phyloP scores from a whole-genome alignment of 2,888 invertebrate genomes.

The Epinotia demarniana region DNA sequence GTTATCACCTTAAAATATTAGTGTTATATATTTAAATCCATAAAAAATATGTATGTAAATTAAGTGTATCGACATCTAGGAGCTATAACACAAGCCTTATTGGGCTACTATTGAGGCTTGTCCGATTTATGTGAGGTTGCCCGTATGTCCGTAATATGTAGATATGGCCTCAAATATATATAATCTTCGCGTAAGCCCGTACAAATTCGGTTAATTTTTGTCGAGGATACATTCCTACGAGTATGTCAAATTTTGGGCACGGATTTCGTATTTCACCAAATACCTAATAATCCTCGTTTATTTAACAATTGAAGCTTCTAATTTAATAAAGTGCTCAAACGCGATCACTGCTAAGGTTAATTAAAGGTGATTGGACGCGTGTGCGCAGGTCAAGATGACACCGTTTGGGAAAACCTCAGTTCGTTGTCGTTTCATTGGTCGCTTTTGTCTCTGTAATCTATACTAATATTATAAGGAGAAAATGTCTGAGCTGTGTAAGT shows the following conservation, averaged over 20 bases:
- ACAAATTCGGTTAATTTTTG: background rate
- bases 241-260: background rate
- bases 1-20: too few relatives aligned
- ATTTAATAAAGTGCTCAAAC: background rate
- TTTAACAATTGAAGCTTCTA: background rate
- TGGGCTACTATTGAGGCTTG: too few relatives aligned
- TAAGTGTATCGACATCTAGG: too few relatives aligned
- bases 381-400: background rate
- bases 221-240: too few relatives aligned
- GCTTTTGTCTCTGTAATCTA: background rate
- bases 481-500: too few relatives aligned
- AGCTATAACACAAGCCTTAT: too few relatives aligned
- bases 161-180: too few relatives aligned
- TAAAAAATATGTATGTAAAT: too few relatives aligned
- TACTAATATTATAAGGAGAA: background rate
- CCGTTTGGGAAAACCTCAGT: background rate
- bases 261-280: background rate
- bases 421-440: background rate
- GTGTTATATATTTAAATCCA: too few relatives aligned
- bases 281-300: background rate
- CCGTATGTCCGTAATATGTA: too few relatives aligned
- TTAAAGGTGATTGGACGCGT: background rate
- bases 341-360: slow-evolving; percentile 2
- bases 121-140: too few relatives aligned
- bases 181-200: too few relatives aligned